Conservation (phyloP, 2,888 invertebrate genomes). For the Himalopsyche kuldschensis region DNA sequence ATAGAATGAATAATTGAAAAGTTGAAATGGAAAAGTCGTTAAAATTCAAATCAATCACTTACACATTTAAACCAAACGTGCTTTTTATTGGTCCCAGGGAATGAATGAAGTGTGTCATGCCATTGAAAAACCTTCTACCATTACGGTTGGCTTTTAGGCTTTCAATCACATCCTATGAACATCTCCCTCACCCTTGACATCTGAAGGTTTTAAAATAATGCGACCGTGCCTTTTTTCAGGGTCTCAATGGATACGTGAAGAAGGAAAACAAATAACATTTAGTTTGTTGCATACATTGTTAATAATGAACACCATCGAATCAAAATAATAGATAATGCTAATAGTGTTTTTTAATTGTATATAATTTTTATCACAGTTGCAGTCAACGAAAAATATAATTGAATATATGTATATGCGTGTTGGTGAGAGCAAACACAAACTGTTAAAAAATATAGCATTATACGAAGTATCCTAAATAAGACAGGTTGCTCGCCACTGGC, state of each 20-base stretch:
- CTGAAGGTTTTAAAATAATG: background rate
- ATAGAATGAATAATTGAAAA: too few relatives aligned
- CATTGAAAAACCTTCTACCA: background rate
- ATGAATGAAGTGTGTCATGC: background rate
- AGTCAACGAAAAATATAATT: too few relatives aligned
- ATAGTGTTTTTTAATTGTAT: too few relatives aligned
- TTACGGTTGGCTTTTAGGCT: background rate
- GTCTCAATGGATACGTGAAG: background rate
- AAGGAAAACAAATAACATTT: background rate
- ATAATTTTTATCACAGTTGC: too few relatives aligned
- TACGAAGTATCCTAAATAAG: too few relatives aligned
- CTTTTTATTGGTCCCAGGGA: background rate
- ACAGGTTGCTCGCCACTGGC: too few relatives aligned
- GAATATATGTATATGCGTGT: too few relatives aligned
- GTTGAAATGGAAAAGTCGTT: too few relatives aligned
- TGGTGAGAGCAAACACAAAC: too few relatives aligned
- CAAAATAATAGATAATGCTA: too few relatives aligned
- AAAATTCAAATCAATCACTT: background rate
- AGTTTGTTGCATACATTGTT: background rate
- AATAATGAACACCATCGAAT: too few relatives aligned
- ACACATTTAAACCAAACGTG: background rate
- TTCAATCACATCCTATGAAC: background rate
- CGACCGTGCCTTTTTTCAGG: background rate
- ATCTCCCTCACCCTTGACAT: background rate
- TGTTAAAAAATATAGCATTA: too few relatives aligned